Percentiles rank a stretch among this genome's conserved stretches.
Conservation (phyloP, 2,113 vertebrate species). For the Leptocoma aspasia region DNA sequence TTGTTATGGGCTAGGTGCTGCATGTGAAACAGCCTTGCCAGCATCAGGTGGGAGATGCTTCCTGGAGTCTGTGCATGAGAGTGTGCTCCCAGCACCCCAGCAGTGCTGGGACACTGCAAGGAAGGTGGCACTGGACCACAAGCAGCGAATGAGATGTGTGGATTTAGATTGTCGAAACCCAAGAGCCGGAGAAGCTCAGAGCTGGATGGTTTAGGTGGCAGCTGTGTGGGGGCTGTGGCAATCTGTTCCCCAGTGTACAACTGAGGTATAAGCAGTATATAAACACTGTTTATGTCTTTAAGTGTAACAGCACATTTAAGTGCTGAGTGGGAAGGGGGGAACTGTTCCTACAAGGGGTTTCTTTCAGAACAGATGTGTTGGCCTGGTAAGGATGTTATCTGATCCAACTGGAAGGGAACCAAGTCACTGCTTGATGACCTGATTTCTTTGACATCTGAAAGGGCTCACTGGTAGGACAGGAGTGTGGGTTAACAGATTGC, state of each 20-base stretch:
- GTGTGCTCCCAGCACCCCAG: neutral
- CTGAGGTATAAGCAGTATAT: conserved; percentile 11
- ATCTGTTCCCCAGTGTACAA: conserved; percentile 12
- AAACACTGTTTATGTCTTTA: conserved; percentile 25
- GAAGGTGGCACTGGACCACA: neutral
- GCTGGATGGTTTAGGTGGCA: neutral
- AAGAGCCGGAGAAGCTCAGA: neutral
- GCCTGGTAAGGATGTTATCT: neutral
- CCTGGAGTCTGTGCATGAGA: rapidly evolving
- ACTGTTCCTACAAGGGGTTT: neutral
- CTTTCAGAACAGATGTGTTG: conserved; percentile 53
- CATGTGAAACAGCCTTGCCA: neutral
- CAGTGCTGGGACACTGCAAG: rapidly evolving
- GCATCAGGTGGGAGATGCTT: neutral
- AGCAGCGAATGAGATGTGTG: neutral
- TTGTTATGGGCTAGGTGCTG: neutral
- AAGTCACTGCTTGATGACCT: conserved; percentile 16
- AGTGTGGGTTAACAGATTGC: neutral
- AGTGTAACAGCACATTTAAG: conserved; percentile 11
- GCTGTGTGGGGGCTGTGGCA: conserved; percentile 48
- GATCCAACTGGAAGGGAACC: conserved; percentile 35
- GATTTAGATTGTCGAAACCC: neutral
- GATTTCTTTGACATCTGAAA: conserved; percentile 20
- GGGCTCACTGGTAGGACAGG: neutral
- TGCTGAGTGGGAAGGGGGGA: neutral